phyloP scores from a whole-genome alignment of 1,140 invertebrate species.

The Prorops nasuta region DNA sequence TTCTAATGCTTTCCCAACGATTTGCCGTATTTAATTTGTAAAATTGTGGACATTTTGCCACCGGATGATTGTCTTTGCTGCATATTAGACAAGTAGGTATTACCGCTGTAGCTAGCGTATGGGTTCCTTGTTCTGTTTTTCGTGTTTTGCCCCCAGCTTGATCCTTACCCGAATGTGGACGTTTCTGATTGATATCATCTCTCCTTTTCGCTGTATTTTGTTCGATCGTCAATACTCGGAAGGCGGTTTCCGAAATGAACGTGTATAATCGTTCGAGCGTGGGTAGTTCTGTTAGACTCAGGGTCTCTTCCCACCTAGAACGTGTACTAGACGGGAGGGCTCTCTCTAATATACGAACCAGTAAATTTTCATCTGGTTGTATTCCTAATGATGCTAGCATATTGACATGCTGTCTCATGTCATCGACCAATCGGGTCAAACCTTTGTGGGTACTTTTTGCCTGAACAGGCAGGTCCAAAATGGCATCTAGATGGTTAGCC shows the following conservation, averaged over 20 bases:
- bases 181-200: not conserved
- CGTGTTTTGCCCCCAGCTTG: not conserved
- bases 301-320: conserved; percentile 16
- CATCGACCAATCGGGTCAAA: conserved; percentile 1
- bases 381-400: conserved; percentile 9
- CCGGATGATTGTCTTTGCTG: not conserved
- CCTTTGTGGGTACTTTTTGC: conserved; percentile 1
- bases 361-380: not conserved
- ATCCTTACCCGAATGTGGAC: not conserved
- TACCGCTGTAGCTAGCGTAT: not conserved
- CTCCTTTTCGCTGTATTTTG: too few relatives aligned
- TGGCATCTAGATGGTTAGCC: conserved; percentile 13
- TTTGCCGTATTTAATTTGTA: not conserved
- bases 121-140: not conserved
- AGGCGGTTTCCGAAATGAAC: conserved; percentile 11
- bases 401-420: conserved; percentile 5
- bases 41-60: not conserved
- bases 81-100: not conserved
- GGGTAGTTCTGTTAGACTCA: conserved; percentile 5
- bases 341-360: conserved; percentile 18
- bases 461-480: conserved; percentile 12
- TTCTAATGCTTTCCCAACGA: not conserved
- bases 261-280: conserved; percentile 10
- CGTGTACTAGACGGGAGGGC: conserved; percentile 9
- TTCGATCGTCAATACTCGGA: too few relatives aligned